Evolutionary conservation across 2,888 invertebrate species (phyloP), one percentile per base, ranked within the genome.

Genomic region (Eupithecia exiguata): DNA sequence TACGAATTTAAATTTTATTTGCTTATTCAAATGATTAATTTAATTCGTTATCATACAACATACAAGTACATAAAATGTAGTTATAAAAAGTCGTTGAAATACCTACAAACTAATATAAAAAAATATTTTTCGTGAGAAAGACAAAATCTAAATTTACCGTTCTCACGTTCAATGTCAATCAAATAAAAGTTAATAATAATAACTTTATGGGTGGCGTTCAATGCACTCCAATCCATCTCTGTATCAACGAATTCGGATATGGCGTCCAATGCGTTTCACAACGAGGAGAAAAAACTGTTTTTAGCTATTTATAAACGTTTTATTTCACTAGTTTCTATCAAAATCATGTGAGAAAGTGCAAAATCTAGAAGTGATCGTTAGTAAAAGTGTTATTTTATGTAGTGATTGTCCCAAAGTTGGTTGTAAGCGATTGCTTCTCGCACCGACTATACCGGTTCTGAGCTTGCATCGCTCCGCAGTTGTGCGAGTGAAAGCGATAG

Each of bases 251-350:
- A 91, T 91, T 92, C 88, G 90, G 90, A 89, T 91, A 92, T 93
- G 93, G 93, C 93, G 93, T 88, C 89, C 89, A 87, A 91, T 89
- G 91, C 89, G 88, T 85, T 85, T 85, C 86, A 88, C 91, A 88
- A 90, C 84, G 89, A 88, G 87, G 89, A 89, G 87, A 87, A 85
- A 83, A 87, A 80, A 85, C 86, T 87, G 92, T 89, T 87, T 88
- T 86, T 88, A 86, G 85, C 84, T 82, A 83, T 85, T 88, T 82
- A 40, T 82, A 89, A 87, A 81, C 77, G 81, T 76, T 74, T 82
- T 82, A 77, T 63, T 73, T 72, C 69, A 65, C 76, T 72, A 68
- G 70, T 77, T 81, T 65, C 69, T 53, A 69, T 69, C 21, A 14
- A 72, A 77, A 74, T 25, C 65, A 73, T 76, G 77, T 75, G 36